Conservation (phyloP, 2,797 vertebrate genomes). For the Falco peregrinus region DNA sequence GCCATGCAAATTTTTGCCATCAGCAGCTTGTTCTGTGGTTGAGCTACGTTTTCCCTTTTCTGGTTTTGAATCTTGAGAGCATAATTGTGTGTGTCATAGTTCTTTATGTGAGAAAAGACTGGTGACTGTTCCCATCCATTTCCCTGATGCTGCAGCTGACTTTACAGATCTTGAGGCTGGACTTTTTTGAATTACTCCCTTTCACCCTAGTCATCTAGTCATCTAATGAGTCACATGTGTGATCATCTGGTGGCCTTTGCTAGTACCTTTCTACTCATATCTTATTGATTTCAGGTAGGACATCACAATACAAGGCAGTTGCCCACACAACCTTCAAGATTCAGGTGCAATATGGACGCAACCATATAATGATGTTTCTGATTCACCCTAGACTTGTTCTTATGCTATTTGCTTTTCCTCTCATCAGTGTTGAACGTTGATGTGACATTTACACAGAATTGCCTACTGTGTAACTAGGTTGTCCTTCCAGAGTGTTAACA, state of each 20-base stretch:
- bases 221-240: not conserved
- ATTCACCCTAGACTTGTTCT: not conserved
- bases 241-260: not conserved
- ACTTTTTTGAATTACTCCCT: not conserved
- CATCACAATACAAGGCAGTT: rapidly evolving
- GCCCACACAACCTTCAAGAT: not conserved
- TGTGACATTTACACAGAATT: not conserved
- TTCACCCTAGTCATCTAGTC: not conserved
- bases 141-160: not conserved
- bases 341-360: not conserved
- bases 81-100: not conserved
- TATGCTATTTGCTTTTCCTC: not conserved
- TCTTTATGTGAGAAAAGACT: not conserved
- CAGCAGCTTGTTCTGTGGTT: not conserved
- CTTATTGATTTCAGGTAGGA: rapidly evolving
- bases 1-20: not conserved
- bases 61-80: not conserved
- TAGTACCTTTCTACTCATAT: not conserved
- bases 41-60: not conserved
- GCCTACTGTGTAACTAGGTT: not conserved
- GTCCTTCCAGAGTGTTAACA: not conserved
- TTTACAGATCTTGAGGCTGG: rapidly evolving
- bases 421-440: not conserved
- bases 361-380: not conserved
- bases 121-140: not conserved